phyloP scores from a whole-genome alignment of 1,140 invertebrate species.

The Drepana arcuata region DNA sequence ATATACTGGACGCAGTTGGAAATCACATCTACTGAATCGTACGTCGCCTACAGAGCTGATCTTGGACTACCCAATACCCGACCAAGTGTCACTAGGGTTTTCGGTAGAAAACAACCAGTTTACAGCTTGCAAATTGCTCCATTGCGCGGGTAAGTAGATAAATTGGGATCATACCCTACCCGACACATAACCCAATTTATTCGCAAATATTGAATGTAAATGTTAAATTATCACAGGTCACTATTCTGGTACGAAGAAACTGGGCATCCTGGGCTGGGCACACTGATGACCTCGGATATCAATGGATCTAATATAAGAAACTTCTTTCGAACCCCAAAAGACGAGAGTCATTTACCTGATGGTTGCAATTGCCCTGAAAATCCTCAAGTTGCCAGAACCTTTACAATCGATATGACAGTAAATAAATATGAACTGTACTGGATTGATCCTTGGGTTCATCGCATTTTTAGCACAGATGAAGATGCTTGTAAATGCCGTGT shows the following conservation, averaged over 20 bases:
- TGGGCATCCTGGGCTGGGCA: conserved; percentile 67
- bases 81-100: conserved; percentile 52
- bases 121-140: conserved; percentile 81
- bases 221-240: conserved; percentile 77
- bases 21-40: conserved; percentile 46
- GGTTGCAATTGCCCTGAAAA: conserved; percentile 74
- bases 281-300: conserved; percentile 76
- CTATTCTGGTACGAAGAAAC: conserved; percentile 82
- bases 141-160: conserved; percentile 76
- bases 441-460: conserved; percentile 73
- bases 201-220: no score
- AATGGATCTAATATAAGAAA: conserved; percentile 71
- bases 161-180: no score
- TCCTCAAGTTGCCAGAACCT: conserved; percentile 73
- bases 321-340: conserved; percentile 73
- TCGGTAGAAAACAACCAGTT: conserved; percentile 72
- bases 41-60: conserved; percentile 73
- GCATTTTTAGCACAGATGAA: conserved; percentile 78
- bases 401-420: conserved; percentile 77
- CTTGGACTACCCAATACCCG: conserved; percentile 72
- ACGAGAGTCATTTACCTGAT: conserved; percentile 22
- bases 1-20: conserved; percentile 85
- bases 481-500: conserved; percentile 78
- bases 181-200: no score
- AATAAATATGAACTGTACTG: conserved; percentile 77